Conservation (phyloP, 1,140 invertebrate genomes). For the Ceratitis capitata region DNA sequence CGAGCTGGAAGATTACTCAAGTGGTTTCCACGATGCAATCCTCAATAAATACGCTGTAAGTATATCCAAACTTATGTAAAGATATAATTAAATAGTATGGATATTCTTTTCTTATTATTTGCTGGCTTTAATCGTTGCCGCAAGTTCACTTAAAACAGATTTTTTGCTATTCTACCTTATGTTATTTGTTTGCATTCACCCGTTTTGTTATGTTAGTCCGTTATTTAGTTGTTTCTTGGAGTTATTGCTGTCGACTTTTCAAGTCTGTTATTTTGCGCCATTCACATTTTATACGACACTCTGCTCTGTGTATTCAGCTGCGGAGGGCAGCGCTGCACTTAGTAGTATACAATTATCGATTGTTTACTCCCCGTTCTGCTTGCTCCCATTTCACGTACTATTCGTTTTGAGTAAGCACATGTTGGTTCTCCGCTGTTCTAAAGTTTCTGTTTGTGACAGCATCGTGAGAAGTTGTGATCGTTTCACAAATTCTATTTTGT, state of each 20-base stretch:
- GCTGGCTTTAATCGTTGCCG: too few relatives aligned
- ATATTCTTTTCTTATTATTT: too few relatives aligned
- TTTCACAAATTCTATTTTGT: not conserved
- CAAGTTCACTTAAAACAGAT: too few relatives aligned
- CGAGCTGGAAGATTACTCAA: slow-evolving; percentile 63
- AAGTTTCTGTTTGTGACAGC: not conserved
- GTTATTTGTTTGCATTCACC: not conserved
- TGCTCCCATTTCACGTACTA: not conserved
- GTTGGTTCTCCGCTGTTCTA: not conserved
- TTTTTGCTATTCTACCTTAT: not conserved
- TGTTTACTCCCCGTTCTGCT: not conserved
- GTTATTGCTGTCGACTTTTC: not conserved
- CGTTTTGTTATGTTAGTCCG: not conserved
- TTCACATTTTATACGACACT: not conserved
- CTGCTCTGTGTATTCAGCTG: not conserved
- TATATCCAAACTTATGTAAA: not conserved
- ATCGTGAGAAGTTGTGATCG: too few relatives aligned
- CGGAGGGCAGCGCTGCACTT: not conserved
- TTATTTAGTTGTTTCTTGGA: not conserved
- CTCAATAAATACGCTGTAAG: slow-evolving; percentile 64
- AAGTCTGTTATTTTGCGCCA: not conserved
- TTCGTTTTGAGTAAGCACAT: not conserved
- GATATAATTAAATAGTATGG: too few relatives aligned
- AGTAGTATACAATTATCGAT: not conserved
- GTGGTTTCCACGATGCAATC: slow-evolving; percentile 61